These are phyloP conservation scores for Bujurquina vittata DNA, from an alignment of 2,113 vertebrate species.

Conservation along the genomic window DNA sequence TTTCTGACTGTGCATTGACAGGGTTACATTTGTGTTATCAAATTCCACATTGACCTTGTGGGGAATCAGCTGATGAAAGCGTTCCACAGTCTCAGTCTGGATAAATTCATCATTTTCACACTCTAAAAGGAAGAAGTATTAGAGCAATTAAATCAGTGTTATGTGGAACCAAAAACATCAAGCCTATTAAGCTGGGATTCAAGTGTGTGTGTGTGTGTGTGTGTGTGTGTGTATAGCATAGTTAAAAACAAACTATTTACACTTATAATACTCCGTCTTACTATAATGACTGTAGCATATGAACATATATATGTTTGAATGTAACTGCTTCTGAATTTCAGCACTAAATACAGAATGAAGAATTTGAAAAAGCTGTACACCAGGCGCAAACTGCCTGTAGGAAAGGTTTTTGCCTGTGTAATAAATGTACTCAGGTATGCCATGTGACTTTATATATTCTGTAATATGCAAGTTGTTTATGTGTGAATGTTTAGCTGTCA, in stretches of 20 bases:
- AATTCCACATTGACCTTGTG: constrained; percentile 87
- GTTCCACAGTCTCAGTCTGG: constrained; percentile 79
- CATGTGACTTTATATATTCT: not conserved
- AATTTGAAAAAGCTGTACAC: no score
- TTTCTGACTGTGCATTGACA: constrained; percentile 97
- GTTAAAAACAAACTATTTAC: not conserved
- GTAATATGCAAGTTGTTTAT: not conserved
- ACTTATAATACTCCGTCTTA: not conserved
- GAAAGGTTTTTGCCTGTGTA: no score
- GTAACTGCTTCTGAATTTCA: no score
- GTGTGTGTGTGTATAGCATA: no score
- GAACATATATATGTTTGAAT: no score
- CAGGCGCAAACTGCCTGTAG: no score
- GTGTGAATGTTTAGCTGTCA: not conserved
- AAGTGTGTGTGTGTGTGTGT: no score
- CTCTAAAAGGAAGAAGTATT: constrained; percentile 62
- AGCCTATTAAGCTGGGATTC: not conserved
- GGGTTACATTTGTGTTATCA: constrained; percentile 89
- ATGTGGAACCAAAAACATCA: not conserved
- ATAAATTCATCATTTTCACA: constrained; percentile 64
- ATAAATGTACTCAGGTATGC: not conserved
- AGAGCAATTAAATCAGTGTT: not conserved
- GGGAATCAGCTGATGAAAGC: constrained; percentile 84
- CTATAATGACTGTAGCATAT: no score
- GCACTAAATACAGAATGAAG: no score